Evolutionary conservation across 2,888 invertebrate genomes (phyloP), one percentile per base, ranked within the genome.

Genomic region (Cyclophora albipunctata): DNA sequence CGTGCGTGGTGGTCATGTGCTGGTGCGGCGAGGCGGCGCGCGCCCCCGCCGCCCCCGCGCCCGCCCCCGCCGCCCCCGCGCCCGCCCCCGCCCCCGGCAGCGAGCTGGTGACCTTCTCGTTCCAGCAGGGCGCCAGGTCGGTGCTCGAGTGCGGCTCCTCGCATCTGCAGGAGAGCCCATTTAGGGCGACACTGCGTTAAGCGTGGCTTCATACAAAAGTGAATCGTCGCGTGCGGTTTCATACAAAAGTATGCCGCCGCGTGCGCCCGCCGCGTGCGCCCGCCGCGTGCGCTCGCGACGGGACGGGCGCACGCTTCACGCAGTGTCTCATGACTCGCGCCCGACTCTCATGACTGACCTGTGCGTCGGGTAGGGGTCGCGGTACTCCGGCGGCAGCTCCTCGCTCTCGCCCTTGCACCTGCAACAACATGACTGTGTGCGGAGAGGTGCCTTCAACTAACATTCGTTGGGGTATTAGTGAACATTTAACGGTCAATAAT

Each of bases 1-100:
- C 72, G 33, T 84, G 83, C 2, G 84, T 84, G 7, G 84, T 84
- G 52, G 78, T 64, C 47, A 84, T 83, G 45, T 74, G 77, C 0
- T 75, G 78, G 41, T 74, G 75, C 0, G 84, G 84, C 0, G 84
- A 82, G 0, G 82, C 63, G 0, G 80, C 75, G 5, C 79, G 81
- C 0, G 63, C 54, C 6, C 56, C 3, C 54, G 63, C 44, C 33
- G n/a, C n/a, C n/a, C n/a, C n/a, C n/a, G n/a, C n/a, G n/a, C 53
- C 34, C 48, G 62, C 20, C 52, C 49, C 7, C 7, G n/a, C n/a
- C n/a, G n/a, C n/a, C n/a, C n/a, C n/a, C n/a, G n/a, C n/a, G n/a
- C n/a, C n/a, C n/a, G 51, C 49, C 37, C 53, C 0, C 45, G 52
- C 48, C n/a, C n/a, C n/a, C 57, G 78, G 73, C 7, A 72, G 66